phyloP scores from a whole-genome alignment of 2,113 vertebrate genomes.

The Chrysochloris asiatica region DNA sequence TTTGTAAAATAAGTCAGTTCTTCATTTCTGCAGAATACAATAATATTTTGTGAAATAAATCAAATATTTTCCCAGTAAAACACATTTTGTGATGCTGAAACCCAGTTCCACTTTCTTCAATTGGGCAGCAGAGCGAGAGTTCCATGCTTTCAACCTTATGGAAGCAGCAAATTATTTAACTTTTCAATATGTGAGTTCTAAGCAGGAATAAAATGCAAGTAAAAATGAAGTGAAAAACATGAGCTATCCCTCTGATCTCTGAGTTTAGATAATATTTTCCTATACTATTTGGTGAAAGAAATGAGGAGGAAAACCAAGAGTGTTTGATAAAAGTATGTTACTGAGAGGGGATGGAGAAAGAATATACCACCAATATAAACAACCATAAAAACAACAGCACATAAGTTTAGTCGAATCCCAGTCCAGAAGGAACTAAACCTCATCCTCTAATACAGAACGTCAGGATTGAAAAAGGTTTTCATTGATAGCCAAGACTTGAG shows the following conservation, averaged over 20 bases:
- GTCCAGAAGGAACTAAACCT: background rate
- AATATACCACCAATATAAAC: background rate
- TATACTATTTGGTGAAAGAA: too few relatives aligned
- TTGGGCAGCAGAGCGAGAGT: background rate
- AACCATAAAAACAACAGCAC: background rate
- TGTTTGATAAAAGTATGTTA: background rate
- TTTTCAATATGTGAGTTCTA: background rate
- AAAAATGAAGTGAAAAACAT: background rate
- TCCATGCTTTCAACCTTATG: too few relatives aligned
- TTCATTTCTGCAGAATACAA: background rate
- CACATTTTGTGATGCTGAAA: background rate
- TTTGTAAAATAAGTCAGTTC: constrained; percentile 6
- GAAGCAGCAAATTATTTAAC: background rate
- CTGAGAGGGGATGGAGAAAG: background rate
- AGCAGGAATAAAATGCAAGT: background rate
- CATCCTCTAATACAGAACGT: background rate
- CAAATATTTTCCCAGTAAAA: background rate
- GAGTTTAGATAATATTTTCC: constrained; percentile 6
- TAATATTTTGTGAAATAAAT: constrained; percentile 3
- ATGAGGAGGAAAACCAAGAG: background rate
- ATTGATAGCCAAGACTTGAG: background rate
- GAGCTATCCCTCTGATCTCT: background rate
- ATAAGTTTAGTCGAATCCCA: background rate
- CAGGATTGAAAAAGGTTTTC: background rate
- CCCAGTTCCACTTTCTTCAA: background rate